Conservation (phyloP, 2,888 invertebrate genomes). For the Caprella mutica region DNA sequence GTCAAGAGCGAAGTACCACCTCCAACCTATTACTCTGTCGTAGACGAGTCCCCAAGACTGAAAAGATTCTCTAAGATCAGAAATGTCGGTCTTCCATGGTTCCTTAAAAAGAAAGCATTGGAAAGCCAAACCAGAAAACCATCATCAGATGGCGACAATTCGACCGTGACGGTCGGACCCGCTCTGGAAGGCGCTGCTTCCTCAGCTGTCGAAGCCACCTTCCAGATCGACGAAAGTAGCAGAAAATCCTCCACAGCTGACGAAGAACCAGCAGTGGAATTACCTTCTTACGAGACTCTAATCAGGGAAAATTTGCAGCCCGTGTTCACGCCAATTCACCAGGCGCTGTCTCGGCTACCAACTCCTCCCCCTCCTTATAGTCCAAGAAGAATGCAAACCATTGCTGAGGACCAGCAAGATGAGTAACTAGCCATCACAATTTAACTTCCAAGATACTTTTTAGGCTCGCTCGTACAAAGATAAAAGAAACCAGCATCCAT, state of each 20-base stretch:
- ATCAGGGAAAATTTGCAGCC: constrained; percentile 5
- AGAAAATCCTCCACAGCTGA: not conserved
- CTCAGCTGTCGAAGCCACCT: not conserved
- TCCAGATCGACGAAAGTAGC: not conserved
- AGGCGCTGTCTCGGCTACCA: constrained; percentile 3
- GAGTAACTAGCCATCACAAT: constrained; percentile 8
- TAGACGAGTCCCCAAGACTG: constrained; percentile 6
- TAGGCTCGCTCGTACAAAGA: too few species aligned
- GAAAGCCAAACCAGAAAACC: not conserved
- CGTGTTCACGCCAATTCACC: constrained; percentile 10
- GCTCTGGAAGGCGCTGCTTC: not conserved
- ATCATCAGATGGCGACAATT: not conserved
- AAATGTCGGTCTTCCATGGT: not conserved
- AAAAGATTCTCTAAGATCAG: not conserved
- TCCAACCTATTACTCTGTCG: constrained; percentile 26
- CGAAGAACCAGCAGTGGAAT: not conserved
- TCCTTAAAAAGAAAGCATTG: constrained; percentile 1
- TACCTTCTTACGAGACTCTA: constrained; percentile 5
- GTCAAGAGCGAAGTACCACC: constrained; percentile 32
- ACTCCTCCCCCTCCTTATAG: constrained; percentile 1
- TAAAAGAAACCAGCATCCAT: too few species aligned
- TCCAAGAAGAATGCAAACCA: not conserved
- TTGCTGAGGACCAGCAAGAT: constrained; percentile 7
- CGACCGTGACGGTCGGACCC: not conserved
- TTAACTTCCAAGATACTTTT: too few species aligned